Base-by-base conservation (phyloP, 2,113 vertebrate genomes). In the Oreochromis tanganicae region DNA sequence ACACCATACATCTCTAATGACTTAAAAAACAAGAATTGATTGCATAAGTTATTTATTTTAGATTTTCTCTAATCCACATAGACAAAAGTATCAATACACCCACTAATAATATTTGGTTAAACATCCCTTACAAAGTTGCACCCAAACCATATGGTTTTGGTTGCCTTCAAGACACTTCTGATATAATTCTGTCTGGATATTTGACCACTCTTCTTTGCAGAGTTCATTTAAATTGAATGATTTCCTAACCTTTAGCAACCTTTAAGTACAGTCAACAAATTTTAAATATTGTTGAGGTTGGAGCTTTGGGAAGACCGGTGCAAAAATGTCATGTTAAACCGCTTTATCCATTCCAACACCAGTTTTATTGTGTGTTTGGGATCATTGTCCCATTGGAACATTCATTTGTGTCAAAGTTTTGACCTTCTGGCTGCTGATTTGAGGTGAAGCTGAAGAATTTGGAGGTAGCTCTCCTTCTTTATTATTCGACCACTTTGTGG, bases 81-180 rank as follows among this genome's bases (percentile, higher is more conserved):
- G 32, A 19, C 34, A 12, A 66, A 66, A 66, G 2, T 66, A 38
- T 66, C 32, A 12, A n/a, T 36, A 66, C 17, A 36, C 32, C 59
- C 5, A 34, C 59, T 9, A 63, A 34, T 63, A 36, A 19, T 36
- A 63, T 36, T 36, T 36, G 59, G 59, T 36, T 34, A 19, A 63
- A 63, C 7, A 19, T 36, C 29, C 29, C 61, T 66, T 66, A 8
- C 2, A 38, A 66, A 38, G 1, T 21, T 66, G 19, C 34, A 38
- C n/a, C 36, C 1, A 38, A 14, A 68, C 63, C 34, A 68, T 21
- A 0, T 68, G 63, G 36, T 41, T 68, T 68, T 68, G 11, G 11
- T 68, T 14, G 63, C 36, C 36, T 41, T 68, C 19, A 0, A 68
- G 11, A 14, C 0, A 0, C 63, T 68, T 68, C 36, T 41, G 4